A percentile compares a stretch with the other conserved stretches of the same genome.
Evolutionary conservation across 2,888 invertebrate genomes (phyloP).

Genomic region (Lomographa bimaculata): DNA sequence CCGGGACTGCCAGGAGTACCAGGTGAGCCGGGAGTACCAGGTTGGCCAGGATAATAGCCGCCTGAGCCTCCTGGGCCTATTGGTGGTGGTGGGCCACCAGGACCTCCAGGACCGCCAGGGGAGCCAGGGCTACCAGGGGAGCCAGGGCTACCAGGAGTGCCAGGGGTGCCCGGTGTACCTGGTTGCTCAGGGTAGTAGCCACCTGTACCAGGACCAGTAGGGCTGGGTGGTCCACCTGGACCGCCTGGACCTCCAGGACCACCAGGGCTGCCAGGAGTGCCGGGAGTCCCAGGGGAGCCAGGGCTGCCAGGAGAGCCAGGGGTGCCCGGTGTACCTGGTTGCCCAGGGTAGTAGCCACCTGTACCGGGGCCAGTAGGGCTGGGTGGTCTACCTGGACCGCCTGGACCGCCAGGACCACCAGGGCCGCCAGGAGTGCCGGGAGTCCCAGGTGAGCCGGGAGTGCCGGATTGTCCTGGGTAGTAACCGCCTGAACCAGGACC

Average conservation of each 20-base stretch:
- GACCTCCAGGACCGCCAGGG: constrained; percentile 39
- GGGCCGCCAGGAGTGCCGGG: no score
- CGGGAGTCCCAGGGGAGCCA: constrained; percentile 48
- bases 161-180: constrained; percentile 28
- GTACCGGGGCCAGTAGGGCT: constrained; percentile 12
- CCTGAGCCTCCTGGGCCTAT: constrained; percentile 9
- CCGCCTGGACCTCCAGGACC: constrained; percentile 38
- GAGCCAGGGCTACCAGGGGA: constrained; percentile 44
- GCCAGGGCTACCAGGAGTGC: constrained; percentile 26
- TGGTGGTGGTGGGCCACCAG: constrained; percentile 15
- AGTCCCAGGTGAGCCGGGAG: constrained; percentile 41
- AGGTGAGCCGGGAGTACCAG: constrained; percentile 28
- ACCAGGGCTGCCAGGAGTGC: constrained; percentile 34
- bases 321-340: constrained; percentile 29
- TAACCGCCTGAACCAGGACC: constrained; percentile 37
- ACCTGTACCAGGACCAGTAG: constrained; percentile 39
- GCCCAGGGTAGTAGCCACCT: constrained; percentile 19
- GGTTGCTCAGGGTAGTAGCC: constrained; percentile 13
- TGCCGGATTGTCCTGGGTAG: constrained; percentile 35
- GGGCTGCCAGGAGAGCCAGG: constrained; percentile 29
- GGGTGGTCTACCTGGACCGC: constrained; percentile 39
- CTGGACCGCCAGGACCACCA: constrained; percentile 38
- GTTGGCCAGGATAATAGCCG: constrained; percentile 27
- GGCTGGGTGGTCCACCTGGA: constrained; percentile 24
- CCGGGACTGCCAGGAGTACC: constrained; percentile 14